phyloP scores from a whole-genome alignment of 2,113 vertebrate species.

The Irena cyanogastra region DNA sequence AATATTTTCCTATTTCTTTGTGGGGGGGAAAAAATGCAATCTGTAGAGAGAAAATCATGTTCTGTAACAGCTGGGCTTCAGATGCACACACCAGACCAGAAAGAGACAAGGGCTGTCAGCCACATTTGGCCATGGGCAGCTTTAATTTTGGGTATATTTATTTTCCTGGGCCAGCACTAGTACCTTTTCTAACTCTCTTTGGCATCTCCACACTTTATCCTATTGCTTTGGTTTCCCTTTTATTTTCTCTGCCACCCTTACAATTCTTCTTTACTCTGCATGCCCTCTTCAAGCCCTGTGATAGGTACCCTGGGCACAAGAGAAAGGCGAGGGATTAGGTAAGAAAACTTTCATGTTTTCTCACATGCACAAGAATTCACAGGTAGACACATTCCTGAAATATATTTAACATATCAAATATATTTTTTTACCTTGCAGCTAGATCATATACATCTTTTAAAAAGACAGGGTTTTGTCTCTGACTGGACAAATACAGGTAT shows the following conservation, averaged over 20 bases:
- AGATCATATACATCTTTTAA: neutral
- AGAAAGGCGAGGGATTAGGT: neutral
- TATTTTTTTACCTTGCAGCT: neutral
- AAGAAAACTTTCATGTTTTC: neutral
- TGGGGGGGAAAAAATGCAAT: neutral
- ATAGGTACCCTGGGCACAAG: neutral
- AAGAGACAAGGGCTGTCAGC: neutral
- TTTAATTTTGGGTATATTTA: neutral
- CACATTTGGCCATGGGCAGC: neutral
- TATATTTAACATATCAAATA: neutral
- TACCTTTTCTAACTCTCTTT: neutral
- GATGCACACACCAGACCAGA: neutral
- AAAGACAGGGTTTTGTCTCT: neutral
- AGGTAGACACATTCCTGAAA: neutral
- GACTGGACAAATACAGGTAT: neutral
- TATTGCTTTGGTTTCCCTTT: neutral
- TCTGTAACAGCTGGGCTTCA: conserved; percentile 26
- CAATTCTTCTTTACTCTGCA: neutral
- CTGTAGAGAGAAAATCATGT: neutral
- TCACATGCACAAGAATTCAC: neutral
- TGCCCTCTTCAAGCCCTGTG: neutral
- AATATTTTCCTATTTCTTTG: neutral
- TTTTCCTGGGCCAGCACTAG: neutral
- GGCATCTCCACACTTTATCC: neutral
- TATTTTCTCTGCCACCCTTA: neutral